phyloP scores from a whole-genome alignment of 2,113 vertebrate species.

The Azemiops feae region DNA sequence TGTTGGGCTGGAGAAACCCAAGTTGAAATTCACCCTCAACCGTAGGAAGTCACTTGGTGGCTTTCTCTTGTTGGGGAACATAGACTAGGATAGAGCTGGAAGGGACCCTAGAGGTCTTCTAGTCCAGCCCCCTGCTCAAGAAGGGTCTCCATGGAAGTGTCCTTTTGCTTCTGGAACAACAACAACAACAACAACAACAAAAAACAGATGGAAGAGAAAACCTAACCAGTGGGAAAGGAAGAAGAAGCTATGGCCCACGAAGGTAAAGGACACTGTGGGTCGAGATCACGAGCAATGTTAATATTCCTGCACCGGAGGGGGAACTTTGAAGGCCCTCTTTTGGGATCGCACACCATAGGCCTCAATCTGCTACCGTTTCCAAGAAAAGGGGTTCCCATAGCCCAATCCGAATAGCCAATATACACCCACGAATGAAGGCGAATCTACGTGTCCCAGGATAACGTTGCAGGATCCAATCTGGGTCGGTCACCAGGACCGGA shows the following conservation, averaged over 20 bases:
- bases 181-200: too few species aligned
- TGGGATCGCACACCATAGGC: background rate
- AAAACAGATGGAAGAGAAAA: background rate
- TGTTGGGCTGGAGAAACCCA: background rate
- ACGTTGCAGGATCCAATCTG: too few species aligned
- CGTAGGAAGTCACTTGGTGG: background rate
- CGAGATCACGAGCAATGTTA: background rate
- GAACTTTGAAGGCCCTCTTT: background rate
- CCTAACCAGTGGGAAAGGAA: background rate
- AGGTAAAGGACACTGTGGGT: background rate
- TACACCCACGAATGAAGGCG: too few species aligned
- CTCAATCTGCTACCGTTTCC: background rate
- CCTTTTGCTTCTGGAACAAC: background rate
- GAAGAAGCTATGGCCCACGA: background rate
- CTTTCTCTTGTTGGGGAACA: background rate
- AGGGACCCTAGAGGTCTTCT: too few species aligned
- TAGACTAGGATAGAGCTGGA: too few species aligned
- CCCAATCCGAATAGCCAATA: too few species aligned
- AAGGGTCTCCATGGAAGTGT: background rate
- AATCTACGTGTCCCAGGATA: too few species aligned
- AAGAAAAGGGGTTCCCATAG: background rate
- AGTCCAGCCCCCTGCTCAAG: too few species aligned
- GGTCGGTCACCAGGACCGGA: too few species aligned
- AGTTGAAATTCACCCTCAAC: background rate
- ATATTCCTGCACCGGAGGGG: background rate